Evolutionary conservation across 2,888 invertebrate genomes (phyloP).

Genomic region (Embidobia sp.): DNA sequence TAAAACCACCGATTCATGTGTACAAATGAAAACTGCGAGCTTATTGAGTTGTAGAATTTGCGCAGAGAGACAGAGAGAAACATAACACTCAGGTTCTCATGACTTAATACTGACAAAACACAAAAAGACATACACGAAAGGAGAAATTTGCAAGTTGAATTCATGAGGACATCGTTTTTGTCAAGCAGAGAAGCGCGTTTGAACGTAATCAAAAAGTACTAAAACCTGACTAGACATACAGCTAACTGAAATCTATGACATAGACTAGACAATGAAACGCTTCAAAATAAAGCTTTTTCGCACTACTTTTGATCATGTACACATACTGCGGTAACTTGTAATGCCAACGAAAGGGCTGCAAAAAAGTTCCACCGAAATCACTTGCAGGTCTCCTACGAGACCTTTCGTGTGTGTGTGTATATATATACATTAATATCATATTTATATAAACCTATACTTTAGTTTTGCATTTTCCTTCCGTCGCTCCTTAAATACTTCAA

Average conservation of each 20-base stretch:
- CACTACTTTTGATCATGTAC: no score
- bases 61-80: background rate
- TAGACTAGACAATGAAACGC: conserved; percentile 28
- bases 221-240: conserved; percentile 23
- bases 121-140: conserved; percentile 14
- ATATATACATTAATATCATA: background rate
- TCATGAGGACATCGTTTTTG: background rate
- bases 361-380: no score
- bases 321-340: no score
- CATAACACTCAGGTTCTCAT: conserved; percentile 1
- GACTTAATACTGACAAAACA: conserved; percentile 15
- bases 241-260: conserved; percentile 12
- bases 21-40: background rate
- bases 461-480: conserved; percentile 13
- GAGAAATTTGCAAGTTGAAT: background rate
- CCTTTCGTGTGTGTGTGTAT: no score
- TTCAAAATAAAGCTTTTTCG: conserved; percentile 6
- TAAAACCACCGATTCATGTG: no score
- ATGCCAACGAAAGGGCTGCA: background rate
- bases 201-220: conserved; percentile 2
- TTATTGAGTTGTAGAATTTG: background rate
- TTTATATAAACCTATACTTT: conserved; percentile 18
- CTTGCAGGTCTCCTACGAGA: no score
- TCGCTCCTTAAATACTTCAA: conserved; percentile 24
- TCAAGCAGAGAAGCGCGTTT: conserved; percentile 2